phyloP scores from a whole-genome alignment of 53 echinoderm and acorn worm species.

The Astropecten irregularis region DNA sequence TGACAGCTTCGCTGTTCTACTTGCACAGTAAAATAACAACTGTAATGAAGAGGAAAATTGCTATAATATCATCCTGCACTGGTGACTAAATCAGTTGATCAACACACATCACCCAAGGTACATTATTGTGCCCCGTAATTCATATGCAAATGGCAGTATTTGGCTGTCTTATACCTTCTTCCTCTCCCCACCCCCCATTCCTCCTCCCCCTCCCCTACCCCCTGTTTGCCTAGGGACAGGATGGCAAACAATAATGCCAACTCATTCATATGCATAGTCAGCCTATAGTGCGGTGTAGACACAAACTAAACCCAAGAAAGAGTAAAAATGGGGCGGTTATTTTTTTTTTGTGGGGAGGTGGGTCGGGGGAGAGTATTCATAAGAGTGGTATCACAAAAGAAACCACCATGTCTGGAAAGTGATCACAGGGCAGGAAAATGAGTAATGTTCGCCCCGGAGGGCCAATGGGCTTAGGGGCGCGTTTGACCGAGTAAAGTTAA shows the following conservation, averaged over 20 bases:
- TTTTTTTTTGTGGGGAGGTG: too few species aligned
- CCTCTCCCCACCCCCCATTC: neutral
- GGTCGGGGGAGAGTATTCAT: neutral
- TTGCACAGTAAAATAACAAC: too few species aligned
- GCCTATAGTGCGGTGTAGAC: too few species aligned
- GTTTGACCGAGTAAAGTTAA: slow-evolving; percentile 8
- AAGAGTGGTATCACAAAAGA: slow-evolving; percentile 30
- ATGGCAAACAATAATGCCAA: slow-evolving; percentile 28
- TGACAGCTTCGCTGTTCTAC: too few species aligned
- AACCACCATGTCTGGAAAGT: slow-evolving; percentile 5
- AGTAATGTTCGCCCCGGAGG: too few species aligned
- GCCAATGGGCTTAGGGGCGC: neutral
- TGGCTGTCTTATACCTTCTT: neutral
- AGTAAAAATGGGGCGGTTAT: too few species aligned
- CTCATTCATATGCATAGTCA: slow-evolving; percentile 51
- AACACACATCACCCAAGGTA: slow-evolving; percentile 20
- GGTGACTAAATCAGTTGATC: slow-evolving; percentile 41
- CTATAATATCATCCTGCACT: neutral
- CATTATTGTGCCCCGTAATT: neutral
- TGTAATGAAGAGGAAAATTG: too few species aligned
- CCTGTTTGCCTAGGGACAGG: slow-evolving; percentile 41
- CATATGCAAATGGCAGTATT: slow-evolving; percentile 24
- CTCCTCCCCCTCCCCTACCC: neutral
- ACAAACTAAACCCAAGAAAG: too few species aligned
- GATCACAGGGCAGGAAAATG: too few species aligned